Evolutionary conservation across 2,797 vertebrate species (phyloP).

Genomic region (Margarornis squamiger): DNA sequence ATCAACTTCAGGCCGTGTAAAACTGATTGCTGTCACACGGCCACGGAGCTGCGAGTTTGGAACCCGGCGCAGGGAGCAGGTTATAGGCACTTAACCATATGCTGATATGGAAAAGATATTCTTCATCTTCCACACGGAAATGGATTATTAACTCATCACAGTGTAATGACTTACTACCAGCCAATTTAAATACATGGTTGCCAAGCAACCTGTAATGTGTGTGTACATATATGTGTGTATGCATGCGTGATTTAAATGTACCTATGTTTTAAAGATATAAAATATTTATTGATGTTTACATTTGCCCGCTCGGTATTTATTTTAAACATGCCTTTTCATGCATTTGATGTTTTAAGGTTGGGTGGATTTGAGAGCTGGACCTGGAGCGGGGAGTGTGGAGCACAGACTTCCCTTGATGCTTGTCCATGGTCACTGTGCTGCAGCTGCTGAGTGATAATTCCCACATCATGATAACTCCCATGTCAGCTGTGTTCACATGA

Average conservation of each 20-base stretch:
- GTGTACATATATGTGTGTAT: not conserved
- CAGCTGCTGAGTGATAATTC: not conserved
- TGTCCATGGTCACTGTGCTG: not conserved
- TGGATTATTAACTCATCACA: constrained; percentile 65
- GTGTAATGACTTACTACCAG: constrained; percentile 46
- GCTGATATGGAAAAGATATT: constrained; percentile 40
- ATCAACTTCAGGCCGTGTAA: constrained; percentile 14
- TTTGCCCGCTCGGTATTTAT: not conserved
- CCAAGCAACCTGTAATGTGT: constrained; percentile 34
- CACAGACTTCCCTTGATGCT: not conserved
- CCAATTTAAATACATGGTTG: constrained; percentile 35
- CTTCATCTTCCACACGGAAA: constrained; percentile 53
- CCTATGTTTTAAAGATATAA: not conserved
- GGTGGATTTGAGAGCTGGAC: not conserved
- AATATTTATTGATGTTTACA: not conserved
- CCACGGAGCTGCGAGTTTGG: not conserved
- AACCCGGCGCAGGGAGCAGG: not conserved
- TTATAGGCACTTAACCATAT: constrained; percentile 57
- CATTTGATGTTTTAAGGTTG: not conserved
- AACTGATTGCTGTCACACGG: constrained; percentile 52
- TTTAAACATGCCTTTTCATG: not conserved
- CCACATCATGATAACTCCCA: rapidly evolving
- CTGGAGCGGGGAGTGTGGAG: not conserved
- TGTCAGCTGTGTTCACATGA: not conserved
- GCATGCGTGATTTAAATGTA: not conserved